Percentiles rank a stretch among this genome's conserved stretches.
These are phyloP conservation scores for Ditylenchus weischeri DNA, from an alignment of 2,888 invertebrate genomes.

Conservation along the genomic window DNA sequence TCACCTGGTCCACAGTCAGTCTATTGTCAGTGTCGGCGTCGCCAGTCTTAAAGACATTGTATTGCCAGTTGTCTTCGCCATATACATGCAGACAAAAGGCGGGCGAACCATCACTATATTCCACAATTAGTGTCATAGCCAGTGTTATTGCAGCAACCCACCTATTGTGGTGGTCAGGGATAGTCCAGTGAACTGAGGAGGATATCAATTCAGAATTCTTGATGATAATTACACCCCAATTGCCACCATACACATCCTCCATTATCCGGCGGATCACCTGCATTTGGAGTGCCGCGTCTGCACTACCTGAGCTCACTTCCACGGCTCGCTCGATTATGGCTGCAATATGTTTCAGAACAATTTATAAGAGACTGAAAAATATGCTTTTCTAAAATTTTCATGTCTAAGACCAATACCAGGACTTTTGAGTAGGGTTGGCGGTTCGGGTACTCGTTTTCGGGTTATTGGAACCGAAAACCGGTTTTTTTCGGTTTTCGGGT, in stretches of 20 bases:
- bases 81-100: slow-evolving; percentile 54
- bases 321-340: slow-evolving; percentile 48
- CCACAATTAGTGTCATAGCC: slow-evolving; percentile 3
- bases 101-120: slow-evolving; percentile 50
- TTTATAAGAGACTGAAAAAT: no score
- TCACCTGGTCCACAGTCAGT: slow-evolving; percentile 52
- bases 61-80: slow-evolving; percentile 47
- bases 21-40: slow-evolving; percentile 48
- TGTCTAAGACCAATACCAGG: no score
- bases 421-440: no score
- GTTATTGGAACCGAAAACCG: no score
- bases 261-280: slow-evolving; percentile 53
- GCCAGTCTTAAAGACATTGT: slow-evolving; percentile 57
- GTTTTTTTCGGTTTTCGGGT: no score
- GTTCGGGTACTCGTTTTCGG: no score
- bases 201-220: slow-evolving; percentile 49
- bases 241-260: slow-evolving; percentile 57
- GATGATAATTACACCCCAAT: slow-evolving; percentile 57
- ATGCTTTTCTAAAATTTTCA: no score
- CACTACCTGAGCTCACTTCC: slow-evolving; percentile 27
- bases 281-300: slow-evolving; percentile 38
- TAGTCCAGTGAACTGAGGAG: slow-evolving; percentile 56
- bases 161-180: slow-evolving; percentile 47
- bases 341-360: slow-evolving; percentile 9
- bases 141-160: no score